Evolutionary conservation across 1,140 invertebrate species (phyloP).

Genomic region (Drosophila rufa): DNA sequence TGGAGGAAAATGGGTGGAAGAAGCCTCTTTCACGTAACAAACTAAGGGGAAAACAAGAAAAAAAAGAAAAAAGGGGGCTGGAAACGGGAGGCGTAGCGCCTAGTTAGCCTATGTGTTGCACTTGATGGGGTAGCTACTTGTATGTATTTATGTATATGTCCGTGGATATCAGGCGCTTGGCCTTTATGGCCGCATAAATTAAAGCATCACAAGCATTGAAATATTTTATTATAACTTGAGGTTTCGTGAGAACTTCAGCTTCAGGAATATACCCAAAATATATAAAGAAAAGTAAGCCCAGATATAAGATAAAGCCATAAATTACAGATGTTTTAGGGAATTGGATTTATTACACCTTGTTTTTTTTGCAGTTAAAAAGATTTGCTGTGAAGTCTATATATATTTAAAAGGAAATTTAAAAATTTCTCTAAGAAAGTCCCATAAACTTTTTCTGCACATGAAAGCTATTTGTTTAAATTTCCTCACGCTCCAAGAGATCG

Average conservation of each 20-base stretch:
- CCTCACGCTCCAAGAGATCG: too few relatives aligned
- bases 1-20: slow-evolving; percentile 26
- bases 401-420: background rate
- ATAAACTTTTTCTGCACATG: background rate
- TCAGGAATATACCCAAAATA: background rate
- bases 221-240: slow-evolving; percentile 50
- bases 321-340: slow-evolving; percentile 1
- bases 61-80: slow-evolving; percentile 9
- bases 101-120: slow-evolving; percentile 62
- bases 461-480: background rate
- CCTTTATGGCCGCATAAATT: slow-evolving; percentile 63
- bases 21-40: slow-evolving; percentile 60
- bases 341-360: background rate
- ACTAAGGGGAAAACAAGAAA: slow-evolving; percentile 9
- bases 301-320: slow-evolving; percentile 11
- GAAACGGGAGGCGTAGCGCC: slow-evolving; percentile 22
- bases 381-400: background rate
- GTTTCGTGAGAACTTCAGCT: slow-evolving; percentile 4
- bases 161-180: slow-evolving; percentile 41
- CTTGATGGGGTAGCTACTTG: slow-evolving; percentile 49
- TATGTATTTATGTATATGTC: slow-evolving; percentile 41
- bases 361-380: background rate
- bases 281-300: slow-evolving; percentile 8
- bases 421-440: background rate
- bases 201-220: slow-evolving; percentile 48